Conservation (phyloP, 2,888 invertebrate species). For the Strigamia crassipes region DNA sequence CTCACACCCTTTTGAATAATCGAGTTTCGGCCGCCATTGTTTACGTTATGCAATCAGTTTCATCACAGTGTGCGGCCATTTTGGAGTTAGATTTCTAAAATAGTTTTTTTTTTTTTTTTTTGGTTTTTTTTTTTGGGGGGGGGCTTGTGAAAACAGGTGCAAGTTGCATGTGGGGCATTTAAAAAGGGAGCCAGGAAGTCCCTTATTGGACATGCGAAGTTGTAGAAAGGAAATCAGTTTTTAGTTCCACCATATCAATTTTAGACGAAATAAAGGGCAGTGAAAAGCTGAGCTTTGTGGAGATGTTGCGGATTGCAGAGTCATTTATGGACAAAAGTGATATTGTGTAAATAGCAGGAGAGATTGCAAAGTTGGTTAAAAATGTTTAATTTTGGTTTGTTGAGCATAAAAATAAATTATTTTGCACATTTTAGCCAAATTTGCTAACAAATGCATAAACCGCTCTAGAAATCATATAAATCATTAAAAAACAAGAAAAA, state of each 20-base stretch:
- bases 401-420: no score
- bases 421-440: no score
- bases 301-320: background rate
- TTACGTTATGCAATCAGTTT: background rate
- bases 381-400: no score
- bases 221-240: slow-evolving; percentile 40
- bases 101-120: background rate
- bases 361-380: no score
- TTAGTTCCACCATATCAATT: slow-evolving; percentile 40
- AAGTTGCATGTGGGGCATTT: slow-evolving; percentile 18
- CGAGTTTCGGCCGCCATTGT: background rate
- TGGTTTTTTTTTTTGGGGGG: no score
- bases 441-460: no score
- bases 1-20: background rate
- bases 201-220: slow-evolving; percentile 37
- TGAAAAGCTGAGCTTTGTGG: background rate
- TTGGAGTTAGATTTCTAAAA: background rate
- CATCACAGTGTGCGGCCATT: background rate
- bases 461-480: no score
- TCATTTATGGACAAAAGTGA: background rate
- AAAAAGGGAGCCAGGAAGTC: slow-evolving; percentile 28
- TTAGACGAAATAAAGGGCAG: slow-evolving; percentile 13
- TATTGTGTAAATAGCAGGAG: no score
- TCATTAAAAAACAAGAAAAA: no score
- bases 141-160: background rate